A percentile compares a stretch with the other conserved stretches of the same genome.
Conservation (phyloP, 2,888 invertebrate species). For the Gymnosoma rotundatum region DNA sequence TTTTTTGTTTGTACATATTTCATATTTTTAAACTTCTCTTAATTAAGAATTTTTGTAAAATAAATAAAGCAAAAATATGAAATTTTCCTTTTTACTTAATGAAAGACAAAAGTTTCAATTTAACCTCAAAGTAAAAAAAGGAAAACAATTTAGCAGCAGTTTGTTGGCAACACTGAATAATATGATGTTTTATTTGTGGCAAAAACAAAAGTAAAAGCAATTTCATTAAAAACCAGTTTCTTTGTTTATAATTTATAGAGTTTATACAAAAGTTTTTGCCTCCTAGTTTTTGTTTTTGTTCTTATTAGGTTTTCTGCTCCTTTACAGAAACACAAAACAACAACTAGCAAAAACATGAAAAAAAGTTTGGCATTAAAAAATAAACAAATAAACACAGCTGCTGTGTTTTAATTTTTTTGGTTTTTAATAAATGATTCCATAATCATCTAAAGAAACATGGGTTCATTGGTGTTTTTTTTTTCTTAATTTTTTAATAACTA, state of each 20-base stretch:
- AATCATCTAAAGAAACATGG: conserved; percentile 22
- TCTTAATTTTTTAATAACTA: background rate
- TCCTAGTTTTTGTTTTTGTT: background rate
- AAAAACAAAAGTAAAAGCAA: conserved; percentile 9
- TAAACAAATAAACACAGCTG: conserved; percentile 41
- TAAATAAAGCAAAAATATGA: too few relatives aligned
- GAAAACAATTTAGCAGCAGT: too few relatives aligned
- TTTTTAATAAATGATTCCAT: too few relatives aligned
- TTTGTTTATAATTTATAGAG: conserved; percentile 6
- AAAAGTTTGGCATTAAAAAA: background rate
- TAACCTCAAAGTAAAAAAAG: too few relatives aligned
- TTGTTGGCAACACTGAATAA: background rate
- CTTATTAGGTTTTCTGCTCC: background rate
- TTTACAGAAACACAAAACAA: background rate
- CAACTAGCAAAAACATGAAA: background rate
- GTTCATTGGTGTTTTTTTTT: conserved; percentile 26
- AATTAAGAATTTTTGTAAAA: too few relatives aligned
- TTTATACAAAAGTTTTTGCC: background rate
- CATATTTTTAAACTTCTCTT: too few relatives aligned
- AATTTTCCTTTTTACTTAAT: too few relatives aligned
- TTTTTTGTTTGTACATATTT: too few relatives aligned
- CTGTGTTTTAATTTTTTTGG: conserved; percentile 27
- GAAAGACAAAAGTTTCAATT: too few relatives aligned
- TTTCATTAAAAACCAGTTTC: conserved; percentile 32
- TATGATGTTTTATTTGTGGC: conserved; percentile 12